Evolutionary conservation across 1,140 invertebrate species (phyloP), one percentile per base, ranked within the genome.

Genomic region (Drosophila nigrodunni): DNA sequence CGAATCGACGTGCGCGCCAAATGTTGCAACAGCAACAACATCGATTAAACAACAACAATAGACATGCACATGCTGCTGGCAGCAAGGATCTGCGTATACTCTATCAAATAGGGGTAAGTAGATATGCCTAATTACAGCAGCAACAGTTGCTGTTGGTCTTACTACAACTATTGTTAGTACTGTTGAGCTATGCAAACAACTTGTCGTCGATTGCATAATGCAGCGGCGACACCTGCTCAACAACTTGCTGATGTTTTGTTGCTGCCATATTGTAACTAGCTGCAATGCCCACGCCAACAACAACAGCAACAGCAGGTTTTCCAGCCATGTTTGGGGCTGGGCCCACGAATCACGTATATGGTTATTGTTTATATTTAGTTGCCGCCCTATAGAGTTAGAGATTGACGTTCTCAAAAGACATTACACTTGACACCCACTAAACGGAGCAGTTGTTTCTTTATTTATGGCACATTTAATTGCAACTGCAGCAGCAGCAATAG

Each of bases 31-130:
- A 79, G 47, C 74, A 81, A 13, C 82, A 87, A 58, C 79, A 76
- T 64, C 69, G 76, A 25, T 39, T 65, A 1, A 73, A 39, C 52
- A 82, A 62, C 74, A 71, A 30, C 75, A 77, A 66, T 65, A 77
- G 58, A 58, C 80, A 76, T 52, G 72, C 74, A 43, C 73, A 77
- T 69, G 43, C 21, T 34, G 52, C 50, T 13, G 46, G 25, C 46
- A 57, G 52, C 13, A 88, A 90, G 77, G 77, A 92, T 78, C 58
- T 91, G 43, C 80, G 91, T 49, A 90, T 92, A 62, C 78, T 92
- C 66, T 92, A 92, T 69, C 91, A 92, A 92, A 86, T 92, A 59
- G 91, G 91, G 89, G 91, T 92, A 78, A 92, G 91, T 89, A 37
- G 7, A 8, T 15, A 10, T 62, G 49, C 15, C 77, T 78, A 83